Evolutionary conservation across 2,888 invertebrate species (phyloP), one percentile per base, ranked within the genome.

Genomic region (Corbicula japonica): DNA sequence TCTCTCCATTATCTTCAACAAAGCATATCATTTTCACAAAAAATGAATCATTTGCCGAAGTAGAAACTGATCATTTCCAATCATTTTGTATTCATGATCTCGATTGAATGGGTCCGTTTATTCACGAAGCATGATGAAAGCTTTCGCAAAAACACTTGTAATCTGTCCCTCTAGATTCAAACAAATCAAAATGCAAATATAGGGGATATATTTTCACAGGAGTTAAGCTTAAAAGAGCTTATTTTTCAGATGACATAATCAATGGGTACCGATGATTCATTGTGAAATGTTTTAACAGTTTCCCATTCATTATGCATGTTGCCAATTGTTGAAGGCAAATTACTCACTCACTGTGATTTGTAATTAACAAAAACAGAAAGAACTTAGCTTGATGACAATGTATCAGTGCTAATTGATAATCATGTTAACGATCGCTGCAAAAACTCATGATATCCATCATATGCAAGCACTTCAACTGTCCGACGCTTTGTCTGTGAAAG

Each of bases 21-120:
- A 75, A 75, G 68, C 52, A 75, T 69, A 68, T 75, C 62, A 75
- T 75, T 75, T 74, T 69, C 69, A 61, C 62, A 30, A 18, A 61
- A 68, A 62, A 68, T 75, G 75, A 75, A 62, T 75, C 75, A 75
- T 75, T 48, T 52, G 28, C 62, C 12, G 30, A 38, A 71, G 62
- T 71, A 34, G 44, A 71, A 71, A 61, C 62, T 34, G 71, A 58
- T 58, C 30, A 58, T 58, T 58, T 35, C 58, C 21, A 35, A 61
- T 62, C 71, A 62, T 71, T 71, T 48, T 44, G 71, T 35, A 71
- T 71, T 71, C 71, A 71, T 71, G 71, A 71, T 62, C 32, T 30
- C 18, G 10, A 46, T 62, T 46, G 46, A 48, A 46, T 46, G 48
- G 28, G 21, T 46, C 30, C 32, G 62, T 62, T 62, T 46, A 62